Percentiles rank a stretch among this genome's conserved stretches.
Conservation (phyloP, 2,113 vertebrate species). For the Gasterosteus nipponicus region DNA sequence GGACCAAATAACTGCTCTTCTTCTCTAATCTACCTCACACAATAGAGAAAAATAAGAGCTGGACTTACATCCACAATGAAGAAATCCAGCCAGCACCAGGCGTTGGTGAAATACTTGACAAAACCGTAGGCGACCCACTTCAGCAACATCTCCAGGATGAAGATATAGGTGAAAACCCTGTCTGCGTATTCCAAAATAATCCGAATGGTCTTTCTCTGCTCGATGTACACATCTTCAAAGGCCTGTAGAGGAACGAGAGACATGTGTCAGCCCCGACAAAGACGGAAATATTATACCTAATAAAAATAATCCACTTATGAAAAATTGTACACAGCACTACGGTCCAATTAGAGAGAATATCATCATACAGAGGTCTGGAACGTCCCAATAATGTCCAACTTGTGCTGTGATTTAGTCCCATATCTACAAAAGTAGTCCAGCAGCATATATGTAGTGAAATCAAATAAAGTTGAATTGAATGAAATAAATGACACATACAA, state of each 20-base stretch:
- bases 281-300: not conserved
- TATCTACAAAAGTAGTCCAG: no score
- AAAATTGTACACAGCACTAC: constrained; percentile 13
- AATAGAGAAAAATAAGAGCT: constrained; percentile 24
- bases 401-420: no score
- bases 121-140: constrained; percentile 99
- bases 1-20: constrained; percentile 8
- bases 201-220: constrained; percentile 94
- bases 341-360: no score
- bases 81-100: constrained; percentile 99
- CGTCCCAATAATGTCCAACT: no score
- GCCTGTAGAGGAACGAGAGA: constrained; percentile 80
- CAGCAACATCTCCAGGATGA: constrained; percentile 98
- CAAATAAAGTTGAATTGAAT: no score
- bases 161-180: constrained; percentile 98
- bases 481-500: no score
- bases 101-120: constrained; percentile 98
- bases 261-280: not conserved
- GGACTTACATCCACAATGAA: constrained; percentile 98
- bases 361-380: no score
- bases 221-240: constrained; percentile 98
- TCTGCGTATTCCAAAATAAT: constrained; percentile 95
- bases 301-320: constrained; percentile 36
- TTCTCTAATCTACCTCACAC: constrained; percentile 24
- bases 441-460: no score